These are phyloP conservation scores for Andrena fulva DNA, from an alignment of 2,888 invertebrate genomes.

Conservation along the genomic window DNA sequence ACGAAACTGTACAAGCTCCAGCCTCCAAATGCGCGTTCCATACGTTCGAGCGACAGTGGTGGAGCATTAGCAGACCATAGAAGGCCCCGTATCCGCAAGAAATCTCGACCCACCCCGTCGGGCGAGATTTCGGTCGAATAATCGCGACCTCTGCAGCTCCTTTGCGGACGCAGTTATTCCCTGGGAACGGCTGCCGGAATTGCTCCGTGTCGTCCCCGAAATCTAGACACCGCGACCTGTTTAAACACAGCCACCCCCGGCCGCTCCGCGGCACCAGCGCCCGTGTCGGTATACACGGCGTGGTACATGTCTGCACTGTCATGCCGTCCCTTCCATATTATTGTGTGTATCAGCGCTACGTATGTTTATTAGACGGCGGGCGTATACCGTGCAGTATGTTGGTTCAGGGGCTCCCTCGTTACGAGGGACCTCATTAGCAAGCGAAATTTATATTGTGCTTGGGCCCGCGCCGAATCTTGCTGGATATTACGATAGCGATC, in stretches of 20 bases:
- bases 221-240: constrained; percentile 2
- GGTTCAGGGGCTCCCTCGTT: constrained; percentile 56
- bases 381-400: constrained; percentile 52
- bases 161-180: constrained; percentile 58
- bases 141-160: constrained; percentile 31
- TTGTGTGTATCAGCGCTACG: constrained; percentile 60
- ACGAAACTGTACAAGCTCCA: not conserved
- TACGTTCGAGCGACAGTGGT: not conserved
- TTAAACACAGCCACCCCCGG: not conserved
- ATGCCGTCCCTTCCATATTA: constrained; percentile 49
- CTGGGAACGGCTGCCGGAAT: constrained; percentile 56
- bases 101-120: constrained; percentile 12
- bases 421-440: constrained; percentile 56
- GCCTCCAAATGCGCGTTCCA: too few species aligned
- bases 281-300: constrained; percentile 24
- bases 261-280: not conserved
- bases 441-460: constrained; percentile 57
- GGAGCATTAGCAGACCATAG: constrained; percentile 22
- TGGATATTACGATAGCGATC: constrained; percentile 54
- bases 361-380: constrained; percentile 59
- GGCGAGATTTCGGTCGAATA: constrained; percentile 48
- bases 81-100: constrained; percentile 12
- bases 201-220: constrained; percentile 20
- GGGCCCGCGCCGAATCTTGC: constrained; percentile 45
- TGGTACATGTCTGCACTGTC: constrained; percentile 35